These are phyloP conservation scores for Polyommatus icarus DNA, from an alignment of 2,888 invertebrate species.

Conservation along the genomic window DNA sequence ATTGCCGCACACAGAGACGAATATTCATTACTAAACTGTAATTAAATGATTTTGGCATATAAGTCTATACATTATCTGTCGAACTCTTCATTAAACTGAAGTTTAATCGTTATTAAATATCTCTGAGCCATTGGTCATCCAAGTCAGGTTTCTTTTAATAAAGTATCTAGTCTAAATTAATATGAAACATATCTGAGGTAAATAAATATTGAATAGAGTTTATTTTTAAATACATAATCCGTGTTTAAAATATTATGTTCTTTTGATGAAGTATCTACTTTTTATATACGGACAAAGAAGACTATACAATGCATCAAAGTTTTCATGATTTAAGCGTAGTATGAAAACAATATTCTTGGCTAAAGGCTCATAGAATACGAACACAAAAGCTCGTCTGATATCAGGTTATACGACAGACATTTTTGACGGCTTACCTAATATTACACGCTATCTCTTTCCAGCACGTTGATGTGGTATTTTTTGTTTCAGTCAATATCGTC, in stretches of 20 bases:
- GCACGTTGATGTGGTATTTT: constrained; percentile 17
- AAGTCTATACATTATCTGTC: no score
- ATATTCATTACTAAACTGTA: no score
- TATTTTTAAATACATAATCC: no score
- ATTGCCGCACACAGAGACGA: no score
- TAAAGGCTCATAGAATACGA: background rate
- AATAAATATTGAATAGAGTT: no score
- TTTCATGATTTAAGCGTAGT: background rate
- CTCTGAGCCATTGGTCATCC: no score
- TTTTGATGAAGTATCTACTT: background rate
- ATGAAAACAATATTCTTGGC: constrained; percentile 16
- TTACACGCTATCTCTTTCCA: background rate
- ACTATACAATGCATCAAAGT: background rate
- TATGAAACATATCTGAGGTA: no score
- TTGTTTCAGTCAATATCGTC: constrained; percentile 58
- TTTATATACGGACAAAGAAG: background rate
- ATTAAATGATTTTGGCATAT: no score
- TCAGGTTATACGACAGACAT: background rate
- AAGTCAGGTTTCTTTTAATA: no score
- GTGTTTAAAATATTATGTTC: background rate
- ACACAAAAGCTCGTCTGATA: constrained; percentile 14
- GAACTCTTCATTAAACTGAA: no score
- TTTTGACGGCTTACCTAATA: background rate
- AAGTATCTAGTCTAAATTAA: no score
- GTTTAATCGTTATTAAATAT: no score